Evolutionary conservation across 2,113 vertebrate species (phyloP).

Genomic region (Sebastes schlegelii): DNA sequence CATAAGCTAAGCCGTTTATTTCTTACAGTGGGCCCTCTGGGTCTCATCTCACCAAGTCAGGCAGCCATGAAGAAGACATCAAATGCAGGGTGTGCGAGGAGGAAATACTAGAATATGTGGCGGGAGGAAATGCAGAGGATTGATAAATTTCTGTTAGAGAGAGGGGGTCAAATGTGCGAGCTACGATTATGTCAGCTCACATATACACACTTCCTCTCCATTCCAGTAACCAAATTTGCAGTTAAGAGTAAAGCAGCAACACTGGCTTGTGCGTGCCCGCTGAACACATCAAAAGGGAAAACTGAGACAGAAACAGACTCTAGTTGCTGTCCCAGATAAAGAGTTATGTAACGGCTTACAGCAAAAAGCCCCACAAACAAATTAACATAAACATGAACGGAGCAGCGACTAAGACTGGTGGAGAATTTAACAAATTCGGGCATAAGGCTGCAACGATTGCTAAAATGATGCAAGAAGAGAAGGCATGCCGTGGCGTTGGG

Average conservation of each 20-base stretch:
- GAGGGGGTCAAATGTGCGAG: constrained; percentile 17
- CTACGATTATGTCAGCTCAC: constrained; percentile 40
- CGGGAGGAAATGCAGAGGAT: constrained; percentile 47
- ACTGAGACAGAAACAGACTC: constrained; percentile 63
- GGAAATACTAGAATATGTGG: constrained; percentile 31
- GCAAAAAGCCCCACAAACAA: constrained; percentile 66
- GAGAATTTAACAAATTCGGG: constrained; percentile 41
- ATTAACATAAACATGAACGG: constrained; percentile 69
- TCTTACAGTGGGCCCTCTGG: constrained; percentile 33
- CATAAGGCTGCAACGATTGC: background rate
- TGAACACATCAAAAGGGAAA: constrained; percentile 56
- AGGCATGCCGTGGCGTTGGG: background rate
- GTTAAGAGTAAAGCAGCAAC: background rate
- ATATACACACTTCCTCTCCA: constrained; percentile 18
- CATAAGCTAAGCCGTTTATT: constrained; percentile 49
- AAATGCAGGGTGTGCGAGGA: constrained; percentile 45
- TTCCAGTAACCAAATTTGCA: constrained; percentile 10
- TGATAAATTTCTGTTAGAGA: constrained; percentile 40
- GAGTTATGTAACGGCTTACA: constrained; percentile 76
- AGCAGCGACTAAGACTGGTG: constrained; percentile 18
- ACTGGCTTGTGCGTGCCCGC: constrained; percentile 7
- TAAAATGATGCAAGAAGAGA: background rate
- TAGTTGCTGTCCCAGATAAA: constrained; percentile 74
- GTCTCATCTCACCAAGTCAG: constrained; percentile 36
- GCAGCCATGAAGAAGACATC: constrained; percentile 26